These are phyloP conservation scores for Ophion ellenae DNA, from an alignment of 2,888 invertebrate species.

Conservation along the genomic window DNA sequence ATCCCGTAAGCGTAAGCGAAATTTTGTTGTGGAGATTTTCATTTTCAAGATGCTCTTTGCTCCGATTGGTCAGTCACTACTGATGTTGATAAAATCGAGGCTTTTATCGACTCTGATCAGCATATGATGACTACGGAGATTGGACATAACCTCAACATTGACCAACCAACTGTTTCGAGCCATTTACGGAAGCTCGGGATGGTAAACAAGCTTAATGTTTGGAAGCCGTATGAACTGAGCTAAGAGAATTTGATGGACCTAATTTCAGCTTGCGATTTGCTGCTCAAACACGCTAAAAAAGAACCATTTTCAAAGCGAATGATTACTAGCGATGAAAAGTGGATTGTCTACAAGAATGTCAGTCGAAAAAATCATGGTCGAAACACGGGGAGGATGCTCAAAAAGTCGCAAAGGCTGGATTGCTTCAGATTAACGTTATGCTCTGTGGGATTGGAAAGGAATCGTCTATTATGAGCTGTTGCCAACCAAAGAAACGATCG, in stretches of 20 bases:
- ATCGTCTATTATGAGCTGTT: conserved; percentile 64
- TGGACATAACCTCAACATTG: conserved; percentile 18
- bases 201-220: conserved; percentile 54
- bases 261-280: conserved; percentile 62
- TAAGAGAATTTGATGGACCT: conserved; percentile 46
- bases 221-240: conserved; percentile 57
- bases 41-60: conserved; percentile 62
- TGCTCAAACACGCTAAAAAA: conserved; percentile 66
- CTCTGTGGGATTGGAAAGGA: conserved; percentile 59
- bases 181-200: conserved; percentile 61
- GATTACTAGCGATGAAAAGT: conserved; percentile 69
- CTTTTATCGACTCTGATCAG: conserved; percentile 37
- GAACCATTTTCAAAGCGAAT: conserved; percentile 68
- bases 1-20: background rate
- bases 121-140: conserved; percentile 55
- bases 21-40: conserved; percentile 28
- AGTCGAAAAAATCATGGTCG: conserved; percentile 52
- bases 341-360: conserved; percentile 57
- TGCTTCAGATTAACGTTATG: conserved; percentile 26
- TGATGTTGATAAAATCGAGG: conserved; percentile 60
- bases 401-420: conserved; percentile 40
- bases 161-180: conserved; percentile 59
- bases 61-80: conserved; percentile 57
- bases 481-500: conserved; percentile 58
- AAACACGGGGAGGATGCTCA: conserved; percentile 33